Base-by-base conservation (phyloP, 1,140 invertebrate species). In the Pectinophora gossypiella region DNA sequence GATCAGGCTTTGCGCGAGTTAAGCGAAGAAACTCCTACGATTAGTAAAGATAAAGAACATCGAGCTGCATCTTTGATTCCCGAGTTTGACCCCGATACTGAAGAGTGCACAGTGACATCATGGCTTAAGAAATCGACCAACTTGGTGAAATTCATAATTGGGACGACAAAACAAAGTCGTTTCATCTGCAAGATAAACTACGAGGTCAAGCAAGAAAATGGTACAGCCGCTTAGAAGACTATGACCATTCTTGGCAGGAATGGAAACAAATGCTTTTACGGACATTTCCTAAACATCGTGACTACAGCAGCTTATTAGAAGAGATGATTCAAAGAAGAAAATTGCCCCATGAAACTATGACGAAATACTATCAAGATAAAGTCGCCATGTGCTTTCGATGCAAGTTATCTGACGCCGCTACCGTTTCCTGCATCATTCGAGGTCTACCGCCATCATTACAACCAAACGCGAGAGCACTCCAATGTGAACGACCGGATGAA, bases 361-460 rank as follows among this genome's bases (percentile, higher is more conserved):
- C 64, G 0, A 68, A 70, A 43, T 76, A 75, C 19, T 75, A 67
- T 40, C 68, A 78, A 44, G 63, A 67, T 6, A 80, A 80, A 54
- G 7, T 72, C 3, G 62, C 75, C 1, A 62, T 80, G 60, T 70
- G 72, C 13, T 73, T 67, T 35, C 52, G 61, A 0, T 80, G 76
- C 35, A 67, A 76, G 32, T 47, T 80, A 32, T 59, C 56, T n/a
- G 68, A 68, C 7, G 15, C 2, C 7, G 66, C 72, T 6, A 64
- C 47, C 9, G 66, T 84, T 0, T 80, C 75, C 0, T 77, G 76
- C 43, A 64, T 82, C 9, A 77, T 78, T 19, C 49, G 61, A n/a
- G 74, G 74, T 0, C 43, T 80, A 21, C 70, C 76, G 1, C 7
- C 10, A 12, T 51, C 56, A 3, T 20, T 80, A 13, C 72, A 72